Base-by-base conservation (phyloP, 2,113 vertebrate species). In the Lepus europaeus region DNA sequence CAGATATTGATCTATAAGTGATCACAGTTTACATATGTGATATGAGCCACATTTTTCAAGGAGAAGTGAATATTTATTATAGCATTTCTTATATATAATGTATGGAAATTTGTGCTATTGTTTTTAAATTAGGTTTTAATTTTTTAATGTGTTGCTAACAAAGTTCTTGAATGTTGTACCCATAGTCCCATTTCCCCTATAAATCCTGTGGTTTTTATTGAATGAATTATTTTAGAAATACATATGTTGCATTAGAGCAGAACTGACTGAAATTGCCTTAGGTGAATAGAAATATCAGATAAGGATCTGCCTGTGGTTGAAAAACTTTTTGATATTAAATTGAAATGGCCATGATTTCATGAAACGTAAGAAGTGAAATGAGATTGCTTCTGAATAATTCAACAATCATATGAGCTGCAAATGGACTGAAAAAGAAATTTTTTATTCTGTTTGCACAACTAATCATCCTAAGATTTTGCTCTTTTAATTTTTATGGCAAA, bases 261-360 rank as follows among this genome's bases (percentile, higher is more conserved):
- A 64, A 88, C 13, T 25, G 22, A 56, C 13, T 23, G 14, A 10
- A 81, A 59, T 51, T 90, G 73, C 31, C 92, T 56, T 68, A 59
- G 73, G 22, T 45, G 61, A 16, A 80, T 68, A 76, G 16, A 96
- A 76, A 72, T 29, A 88, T 70, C 45, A 89, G 79, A 23, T 49
- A 66, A 79, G 7, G 33, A 61, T 56, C 61, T 93, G 74, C 29
- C 39, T 74, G 17, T 13, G 56, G 6, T 19, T 89, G 90, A 85
- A 72, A 90, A 74, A 45, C 27, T 36, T 92, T 90, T 73, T 95
- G 16, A 51, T 84, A 33, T 76, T 81, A 84, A 77, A 73, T 5
- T 45, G 51, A 77, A 59, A 70, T 64, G 36, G 9, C 2, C 13
- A 27, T 4, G 22, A 73, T 31, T 69, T 51, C 17, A 23, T 20